These are phyloP conservation scores for Platyscapa corneri DNA, from an alignment of 1,140 invertebrate species.

Conservation along the genomic window DNA sequence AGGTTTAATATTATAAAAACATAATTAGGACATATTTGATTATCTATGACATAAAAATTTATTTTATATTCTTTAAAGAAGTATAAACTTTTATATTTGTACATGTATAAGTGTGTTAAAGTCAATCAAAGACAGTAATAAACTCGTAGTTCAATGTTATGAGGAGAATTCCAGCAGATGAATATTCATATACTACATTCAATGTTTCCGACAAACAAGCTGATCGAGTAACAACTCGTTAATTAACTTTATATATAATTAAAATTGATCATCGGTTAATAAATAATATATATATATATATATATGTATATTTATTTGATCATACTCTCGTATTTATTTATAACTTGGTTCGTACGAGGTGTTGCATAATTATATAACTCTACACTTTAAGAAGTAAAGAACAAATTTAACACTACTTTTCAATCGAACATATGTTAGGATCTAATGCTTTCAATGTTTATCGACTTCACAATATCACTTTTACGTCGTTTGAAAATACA, in stretches of 20 bases:
- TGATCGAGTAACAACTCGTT: slow-evolving; percentile 14
- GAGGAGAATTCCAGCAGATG: neutral
- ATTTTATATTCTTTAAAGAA: neutral
- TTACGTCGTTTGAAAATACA: neutral
- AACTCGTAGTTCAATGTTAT: neutral
- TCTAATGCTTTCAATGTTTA: neutral
- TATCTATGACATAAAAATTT: neutral
- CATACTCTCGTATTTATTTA: neutral
- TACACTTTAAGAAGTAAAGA: too few species aligned
- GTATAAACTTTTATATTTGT: neutral
- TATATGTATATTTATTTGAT: too few species aligned
- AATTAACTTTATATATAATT: slow-evolving; percentile 23
- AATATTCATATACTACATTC: neutral
- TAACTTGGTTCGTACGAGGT: too few species aligned
- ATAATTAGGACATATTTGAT: neutral
- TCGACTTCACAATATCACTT: neutral
- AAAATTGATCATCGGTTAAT: slow-evolving; percentile 26
- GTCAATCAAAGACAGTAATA: neutral
- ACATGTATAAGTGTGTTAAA: neutral
- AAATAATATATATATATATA: too few species aligned
- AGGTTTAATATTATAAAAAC: too few species aligned
- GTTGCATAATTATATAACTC: slow-evolving; percentile 24
- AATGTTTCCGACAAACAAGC: neutral
- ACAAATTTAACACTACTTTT: slow-evolving; percentile 12
- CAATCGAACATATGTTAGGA: neutral